phyloP scores from a whole-genome alignment of 2,888 invertebrate species.

The Phanerotoma sp. region DNA sequence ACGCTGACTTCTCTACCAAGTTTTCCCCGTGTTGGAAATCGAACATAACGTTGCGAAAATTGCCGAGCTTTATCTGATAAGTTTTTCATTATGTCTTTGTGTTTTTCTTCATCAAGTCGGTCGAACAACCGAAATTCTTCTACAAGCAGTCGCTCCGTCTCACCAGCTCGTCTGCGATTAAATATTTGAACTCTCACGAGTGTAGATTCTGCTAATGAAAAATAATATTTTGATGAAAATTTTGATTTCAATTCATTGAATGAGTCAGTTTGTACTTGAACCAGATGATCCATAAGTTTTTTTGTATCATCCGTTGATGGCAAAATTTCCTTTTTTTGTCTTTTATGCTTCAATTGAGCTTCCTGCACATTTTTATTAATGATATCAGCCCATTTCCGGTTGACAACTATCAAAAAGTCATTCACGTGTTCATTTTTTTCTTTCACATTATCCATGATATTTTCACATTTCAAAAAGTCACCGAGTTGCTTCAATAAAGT shows the following conservation, averaged over 20 bases:
- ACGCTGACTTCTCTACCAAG: constrained; percentile 22
- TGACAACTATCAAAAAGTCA: not conserved
- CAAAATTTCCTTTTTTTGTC: not conserved
- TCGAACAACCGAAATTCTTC: constrained; percentile 9
- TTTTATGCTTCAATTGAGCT: not conserved
- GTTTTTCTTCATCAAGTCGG: not conserved
- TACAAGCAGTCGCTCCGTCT: constrained; percentile 12
- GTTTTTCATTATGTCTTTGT: constrained; percentile 9
- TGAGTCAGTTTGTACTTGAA: not conserved
- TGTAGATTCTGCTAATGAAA: constrained; percentile 3
- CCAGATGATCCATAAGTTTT: constrained; percentile 1
- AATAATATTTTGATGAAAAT: constrained; percentile 7
- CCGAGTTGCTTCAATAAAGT: constrained; percentile 7
- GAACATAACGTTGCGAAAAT: constrained; percentile 4
- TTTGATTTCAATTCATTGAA: not conserved
- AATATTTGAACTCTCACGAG: constrained; percentile 12
- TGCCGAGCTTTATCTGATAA: constrained; percentile 16
- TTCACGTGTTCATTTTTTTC: not conserved
- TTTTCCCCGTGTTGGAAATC: constrained; percentile 28
- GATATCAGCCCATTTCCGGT: not conserved
- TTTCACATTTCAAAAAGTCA: constrained; percentile 6
- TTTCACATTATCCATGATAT: not conserved
- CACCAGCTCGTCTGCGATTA: constrained; percentile 20
- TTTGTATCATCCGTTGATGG: constrained; percentile 21
- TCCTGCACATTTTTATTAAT: not conserved